These are phyloP conservation scores for Corbicula japonica DNA, from an alignment of 2,888 invertebrate genomes.

Conservation along the genomic window DNA sequence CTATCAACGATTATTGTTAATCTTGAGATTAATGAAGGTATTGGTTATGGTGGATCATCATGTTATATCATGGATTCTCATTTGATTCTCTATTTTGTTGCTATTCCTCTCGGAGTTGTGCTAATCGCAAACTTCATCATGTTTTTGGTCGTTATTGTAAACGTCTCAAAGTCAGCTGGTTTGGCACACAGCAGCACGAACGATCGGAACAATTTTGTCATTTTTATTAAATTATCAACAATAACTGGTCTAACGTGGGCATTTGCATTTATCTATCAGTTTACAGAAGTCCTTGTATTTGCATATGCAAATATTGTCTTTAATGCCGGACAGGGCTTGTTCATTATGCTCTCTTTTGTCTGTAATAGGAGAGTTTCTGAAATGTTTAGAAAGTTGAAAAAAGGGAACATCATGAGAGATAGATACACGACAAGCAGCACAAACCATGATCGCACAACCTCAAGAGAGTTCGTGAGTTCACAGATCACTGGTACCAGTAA, in stretches of 20 bases:
- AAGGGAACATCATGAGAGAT: no score
- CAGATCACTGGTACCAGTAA: no score
- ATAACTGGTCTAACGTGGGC: constrained; percentile 55
- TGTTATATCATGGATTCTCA: constrained; percentile 42
- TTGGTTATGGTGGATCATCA: constrained; percentile 47
- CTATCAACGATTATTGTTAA: constrained; percentile 13
- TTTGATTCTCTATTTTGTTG: constrained; percentile 49
- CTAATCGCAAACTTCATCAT: constrained; percentile 47
- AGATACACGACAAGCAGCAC: no score
- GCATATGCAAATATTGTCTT: constrained; percentile 48
- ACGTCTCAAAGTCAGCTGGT: constrained; percentile 31
- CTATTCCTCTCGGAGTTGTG: constrained; percentile 41
- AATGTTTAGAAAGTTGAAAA: no score
- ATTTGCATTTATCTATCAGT: constrained; percentile 56
- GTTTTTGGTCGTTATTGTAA: constrained; percentile 48
- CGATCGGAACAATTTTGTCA: constrained; percentile 49
- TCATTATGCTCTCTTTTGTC: constrained; percentile 62
- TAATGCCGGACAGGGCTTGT: constrained; percentile 59
- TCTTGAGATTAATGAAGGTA: neutral
- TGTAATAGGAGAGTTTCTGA: constrained; percentile 38
- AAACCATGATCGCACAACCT: no score
- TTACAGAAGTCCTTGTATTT: constrained; percentile 29
- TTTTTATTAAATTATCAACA: constrained; percentile 53
- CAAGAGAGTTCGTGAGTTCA: no score
- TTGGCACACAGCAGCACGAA: constrained; percentile 25